Conservation (phyloP, 2,888 invertebrate genomes). For the Melitaea athalia region DNA sequence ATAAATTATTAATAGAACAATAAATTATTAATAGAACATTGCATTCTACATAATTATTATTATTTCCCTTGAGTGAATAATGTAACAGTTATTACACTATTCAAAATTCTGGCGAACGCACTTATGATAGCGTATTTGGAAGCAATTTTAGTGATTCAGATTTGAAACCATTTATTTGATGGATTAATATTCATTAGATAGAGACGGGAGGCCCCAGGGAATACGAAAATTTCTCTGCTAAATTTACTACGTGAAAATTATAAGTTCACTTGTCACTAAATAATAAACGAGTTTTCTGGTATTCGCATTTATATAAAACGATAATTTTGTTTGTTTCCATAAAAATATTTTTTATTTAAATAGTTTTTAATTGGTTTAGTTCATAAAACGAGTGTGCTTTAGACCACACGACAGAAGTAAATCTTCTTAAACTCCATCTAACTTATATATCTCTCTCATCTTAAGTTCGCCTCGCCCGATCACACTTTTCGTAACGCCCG, state of each 20-base stretch:
- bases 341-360: too few relatives aligned
- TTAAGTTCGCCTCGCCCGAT: too few relatives aligned
- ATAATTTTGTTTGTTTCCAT: too few relatives aligned
- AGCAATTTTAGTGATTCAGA: conserved; percentile 10
- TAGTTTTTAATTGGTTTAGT: too few relatives aligned
- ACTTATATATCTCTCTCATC: too few relatives aligned
- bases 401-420: too few relatives aligned
- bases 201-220: neutral
- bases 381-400: too few relatives aligned
- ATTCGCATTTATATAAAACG: too few relatives aligned
- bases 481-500: too few relatives aligned
- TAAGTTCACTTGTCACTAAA: neutral
- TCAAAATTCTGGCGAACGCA: neutral
- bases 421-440: too few relatives aligned
- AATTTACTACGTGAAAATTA: neutral
- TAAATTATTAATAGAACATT: too few relatives aligned
- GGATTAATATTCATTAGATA: conserved; percentile 10
- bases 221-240: neutral
- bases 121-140: conserved; percentile 9
- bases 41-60: neutral
- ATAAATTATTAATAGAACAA: too few relatives aligned
- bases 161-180: conserved; percentile 12
- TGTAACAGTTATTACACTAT: conserved; percentile 4
- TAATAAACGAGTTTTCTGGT: neutral
- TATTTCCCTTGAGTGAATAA: neutral